Conservation (phyloP, 2,113 vertebrate species). For the Ictalurus punctatus region DNA sequence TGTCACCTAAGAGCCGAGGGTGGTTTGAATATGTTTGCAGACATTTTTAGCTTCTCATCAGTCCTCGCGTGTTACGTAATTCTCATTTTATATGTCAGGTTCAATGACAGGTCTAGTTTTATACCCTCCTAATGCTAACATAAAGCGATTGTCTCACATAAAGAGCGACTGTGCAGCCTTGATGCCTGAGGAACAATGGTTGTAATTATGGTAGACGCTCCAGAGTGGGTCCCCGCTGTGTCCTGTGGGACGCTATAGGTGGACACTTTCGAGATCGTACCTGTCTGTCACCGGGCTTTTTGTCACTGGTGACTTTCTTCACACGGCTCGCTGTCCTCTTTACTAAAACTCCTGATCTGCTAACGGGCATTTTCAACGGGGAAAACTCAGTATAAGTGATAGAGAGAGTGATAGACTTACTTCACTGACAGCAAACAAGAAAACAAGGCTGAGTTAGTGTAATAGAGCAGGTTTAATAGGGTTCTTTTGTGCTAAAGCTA, state of each 20-base stretch:
- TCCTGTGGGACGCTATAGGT: neutral
- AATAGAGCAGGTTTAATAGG: neutral
- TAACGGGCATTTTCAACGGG: neutral
- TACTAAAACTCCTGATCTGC: neutral
- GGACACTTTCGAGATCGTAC: slow-evolving; percentile 30
- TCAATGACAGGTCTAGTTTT: neutral
- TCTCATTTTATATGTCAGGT: slow-evolving; percentile 5
- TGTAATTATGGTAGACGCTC: neutral
- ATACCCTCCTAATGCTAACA: neutral
- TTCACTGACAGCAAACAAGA: neutral
- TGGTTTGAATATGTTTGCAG: neutral
- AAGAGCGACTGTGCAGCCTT: neutral
- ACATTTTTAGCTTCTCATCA: slow-evolving; percentile 32
- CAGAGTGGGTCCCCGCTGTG: neutral
- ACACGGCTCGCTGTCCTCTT: neutral
- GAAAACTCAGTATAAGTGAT: neutral
- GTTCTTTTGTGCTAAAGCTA: neutral
- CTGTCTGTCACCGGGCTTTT: neutral
- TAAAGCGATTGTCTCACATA: neutral
- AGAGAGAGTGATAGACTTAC: neutral
- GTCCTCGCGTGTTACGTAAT: neutral
- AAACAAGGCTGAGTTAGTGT: neutral
- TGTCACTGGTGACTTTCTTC: neutral
- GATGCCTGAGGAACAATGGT: neutral
- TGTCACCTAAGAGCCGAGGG: slow-evolving; percentile 7